Evolutionary conservation across 37 sponge, comb jelly and placozoan genomes (phyloP).

Genomic region (Cliona cf. orientalis): DNA sequence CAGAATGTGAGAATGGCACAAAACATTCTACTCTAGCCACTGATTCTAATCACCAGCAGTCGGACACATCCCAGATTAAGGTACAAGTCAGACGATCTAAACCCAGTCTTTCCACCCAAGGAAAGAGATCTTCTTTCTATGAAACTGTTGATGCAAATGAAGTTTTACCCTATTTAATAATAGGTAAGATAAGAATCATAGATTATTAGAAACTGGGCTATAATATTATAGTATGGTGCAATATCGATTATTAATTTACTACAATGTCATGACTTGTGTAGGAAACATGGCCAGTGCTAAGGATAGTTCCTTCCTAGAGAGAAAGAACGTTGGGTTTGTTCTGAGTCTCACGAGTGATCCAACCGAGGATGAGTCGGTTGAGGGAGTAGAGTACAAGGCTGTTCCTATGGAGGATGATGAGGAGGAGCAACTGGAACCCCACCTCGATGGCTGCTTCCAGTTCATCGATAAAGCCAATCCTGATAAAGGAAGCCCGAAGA

Average conservation of each 20-base stretch:
- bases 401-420: conserved; percentile 64
- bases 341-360: conserved; percentile 46
- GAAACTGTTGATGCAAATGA: conserved; percentile 67
- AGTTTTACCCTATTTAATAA: conserved; percentile 45
- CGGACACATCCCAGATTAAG: too few relatives aligned
- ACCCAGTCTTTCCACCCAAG: too few relatives aligned
- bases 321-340: conserved; percentile 45
- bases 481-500: neutral
- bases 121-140: conserved; percentile 58
- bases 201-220: neutral
- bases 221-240: neutral
- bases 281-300: conserved; percentile 59
- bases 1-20: too few relatives aligned
- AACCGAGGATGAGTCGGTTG: neutral
- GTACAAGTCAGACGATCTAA: too few relatives aligned
- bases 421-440: conserved; percentile 32
- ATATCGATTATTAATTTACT: neutral
- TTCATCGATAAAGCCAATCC: conserved; percentile 51
- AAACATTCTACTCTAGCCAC: too few relatives aligned
- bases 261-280: neutral
- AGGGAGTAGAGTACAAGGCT: conserved; percentile 45
- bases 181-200: neutral
- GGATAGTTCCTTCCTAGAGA: conserved; percentile 29
- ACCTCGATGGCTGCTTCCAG: conserved; percentile 49
- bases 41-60: too few relatives aligned